Percentiles rank a stretch among this genome's conserved stretches.
Conservation (phyloP, 2,888 invertebrate genomes). For the Dicyrtoma fusca region DNA sequence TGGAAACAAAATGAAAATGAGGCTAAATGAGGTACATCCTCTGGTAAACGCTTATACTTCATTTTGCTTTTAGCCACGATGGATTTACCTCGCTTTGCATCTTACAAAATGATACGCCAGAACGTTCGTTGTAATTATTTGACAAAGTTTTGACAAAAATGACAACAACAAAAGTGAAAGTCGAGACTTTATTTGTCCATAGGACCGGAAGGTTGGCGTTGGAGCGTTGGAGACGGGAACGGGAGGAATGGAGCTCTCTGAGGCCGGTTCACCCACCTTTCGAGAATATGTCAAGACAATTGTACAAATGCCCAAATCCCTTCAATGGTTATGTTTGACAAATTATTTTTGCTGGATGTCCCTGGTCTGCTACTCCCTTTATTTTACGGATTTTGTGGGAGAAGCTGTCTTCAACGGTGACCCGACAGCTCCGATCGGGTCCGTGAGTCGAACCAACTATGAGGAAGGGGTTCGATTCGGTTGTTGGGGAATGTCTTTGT, state of each 20-base stretch:
- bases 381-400: conserved; percentile 95
- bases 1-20: too few relatives aligned
- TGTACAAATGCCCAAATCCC: conserved; percentile 84
- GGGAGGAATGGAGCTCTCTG: background rate
- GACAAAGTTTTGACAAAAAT: too few relatives aligned
- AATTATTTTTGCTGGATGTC: conserved; percentile 99
- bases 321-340: conserved; percentile 84
- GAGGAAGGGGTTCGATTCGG: conserved; percentile 93
- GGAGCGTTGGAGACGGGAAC: background rate
- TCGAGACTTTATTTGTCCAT: too few relatives aligned
- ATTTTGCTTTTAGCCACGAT: too few relatives aligned
- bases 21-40: too few relatives aligned
- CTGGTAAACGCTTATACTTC: too few relatives aligned
- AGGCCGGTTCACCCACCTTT: conserved; percentile 59
- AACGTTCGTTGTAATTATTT: too few relatives aligned
- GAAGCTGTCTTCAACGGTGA: conserved; percentile 87
- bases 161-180: too few relatives aligned
- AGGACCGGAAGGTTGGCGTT: background rate
- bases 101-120: too few relatives aligned
- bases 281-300: conserved; percentile 86
- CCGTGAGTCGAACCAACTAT: conserved; percentile 64
- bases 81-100: too few relatives aligned
- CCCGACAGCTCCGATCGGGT: conserved; percentile 61
- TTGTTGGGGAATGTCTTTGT: conserved; percentile 95
- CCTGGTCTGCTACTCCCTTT: conserved; percentile 92